Evolutionary conservation across 2,888 invertebrate genomes (phyloP).

Genomic region (Ophioninae sp.): DNA sequence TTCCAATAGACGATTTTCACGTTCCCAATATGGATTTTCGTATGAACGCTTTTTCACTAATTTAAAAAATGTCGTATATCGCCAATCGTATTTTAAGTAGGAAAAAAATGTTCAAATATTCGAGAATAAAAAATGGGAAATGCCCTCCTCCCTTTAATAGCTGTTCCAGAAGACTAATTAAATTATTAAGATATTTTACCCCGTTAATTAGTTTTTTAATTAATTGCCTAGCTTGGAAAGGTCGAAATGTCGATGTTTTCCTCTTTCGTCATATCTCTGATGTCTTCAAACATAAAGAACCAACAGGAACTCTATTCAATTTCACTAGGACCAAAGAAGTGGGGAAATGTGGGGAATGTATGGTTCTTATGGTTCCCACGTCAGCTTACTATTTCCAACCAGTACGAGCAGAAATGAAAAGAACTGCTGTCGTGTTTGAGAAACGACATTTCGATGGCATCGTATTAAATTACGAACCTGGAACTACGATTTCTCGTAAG

Average conservation of each 20-base stretch:
- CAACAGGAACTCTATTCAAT: constrained; percentile 15
- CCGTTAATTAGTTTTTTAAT: not conserved
- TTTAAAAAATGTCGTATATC: not conserved
- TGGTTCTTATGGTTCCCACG: constrained; percentile 40
- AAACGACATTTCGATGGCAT: constrained; percentile 13
- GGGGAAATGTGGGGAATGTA: constrained; percentile 32
- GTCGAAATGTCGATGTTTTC: not conserved
- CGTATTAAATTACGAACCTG: constrained; percentile 45
- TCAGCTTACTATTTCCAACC: constrained; percentile 31
- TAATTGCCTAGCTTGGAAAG: not conserved
- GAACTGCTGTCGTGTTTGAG: not conserved
- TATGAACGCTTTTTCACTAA: not conserved
- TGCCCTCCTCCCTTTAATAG: not conserved
- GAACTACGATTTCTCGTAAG: constrained; percentile 30
- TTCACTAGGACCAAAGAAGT: constrained; percentile 37
- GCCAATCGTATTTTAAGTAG: not conserved
- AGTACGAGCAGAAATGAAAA: not conserved
- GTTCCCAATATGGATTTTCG: not conserved
- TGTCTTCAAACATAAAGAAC: not conserved
- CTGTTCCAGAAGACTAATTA: not conserved
- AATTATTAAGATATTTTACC: not conserved
- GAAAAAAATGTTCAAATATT: not conserved
- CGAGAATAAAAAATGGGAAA: no score
- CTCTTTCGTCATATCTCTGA: constrained; percentile 5
- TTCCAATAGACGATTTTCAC: not conserved